These are phyloP conservation scores for Spondyliosoma cantharus DNA, from an alignment of 2,797 vertebrate species.

Conservation along the genomic window DNA sequence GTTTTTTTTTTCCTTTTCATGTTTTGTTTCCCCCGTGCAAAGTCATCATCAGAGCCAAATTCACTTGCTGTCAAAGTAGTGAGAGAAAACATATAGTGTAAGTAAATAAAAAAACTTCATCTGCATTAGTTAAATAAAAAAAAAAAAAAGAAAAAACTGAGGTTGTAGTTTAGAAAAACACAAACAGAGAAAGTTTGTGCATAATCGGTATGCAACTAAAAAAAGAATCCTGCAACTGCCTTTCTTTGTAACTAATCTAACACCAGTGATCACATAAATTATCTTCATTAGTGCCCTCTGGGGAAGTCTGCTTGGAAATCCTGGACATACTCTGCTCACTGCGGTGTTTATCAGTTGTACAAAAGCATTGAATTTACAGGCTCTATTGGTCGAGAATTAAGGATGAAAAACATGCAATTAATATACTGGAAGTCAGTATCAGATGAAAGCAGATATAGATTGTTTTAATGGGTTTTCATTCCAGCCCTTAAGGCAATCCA, in stretches of 20 bases:
- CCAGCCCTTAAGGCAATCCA: conserved; percentile 1
- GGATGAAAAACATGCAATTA: conserved; percentile 12
- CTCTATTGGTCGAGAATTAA: background rate
- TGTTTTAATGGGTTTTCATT: background rate
- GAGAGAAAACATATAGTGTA: background rate
- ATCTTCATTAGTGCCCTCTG: conserved; percentile 32
- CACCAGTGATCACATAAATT: conserved; percentile 13
- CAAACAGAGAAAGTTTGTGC: background rate
- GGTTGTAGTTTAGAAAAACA: conserved; percentile 3
- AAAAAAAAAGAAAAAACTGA: background rate
- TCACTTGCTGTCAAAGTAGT: background rate
- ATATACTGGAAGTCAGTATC: background rate
- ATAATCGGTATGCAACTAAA: conserved; percentile 25
- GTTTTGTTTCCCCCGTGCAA: background rate
- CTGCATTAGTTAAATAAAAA: conserved; percentile 8
- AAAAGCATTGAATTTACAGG: conserved; percentile 31
- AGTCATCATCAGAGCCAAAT: background rate
- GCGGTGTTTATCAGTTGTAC: conserved; percentile 21
- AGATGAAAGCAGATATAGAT: conserved; percentile 9
- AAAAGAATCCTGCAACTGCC: background rate
- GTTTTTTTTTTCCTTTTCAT: background rate
- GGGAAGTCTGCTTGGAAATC: conserved; percentile 28
- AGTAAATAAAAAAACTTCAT: background rate
- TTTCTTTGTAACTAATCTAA: conserved; percentile 11
- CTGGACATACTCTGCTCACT: conserved; percentile 21